These are phyloP conservation scores for Rambutsinella grinnellia DNA, from an alignment of 2,888 invertebrate species.

Conservation along the genomic window DNA sequence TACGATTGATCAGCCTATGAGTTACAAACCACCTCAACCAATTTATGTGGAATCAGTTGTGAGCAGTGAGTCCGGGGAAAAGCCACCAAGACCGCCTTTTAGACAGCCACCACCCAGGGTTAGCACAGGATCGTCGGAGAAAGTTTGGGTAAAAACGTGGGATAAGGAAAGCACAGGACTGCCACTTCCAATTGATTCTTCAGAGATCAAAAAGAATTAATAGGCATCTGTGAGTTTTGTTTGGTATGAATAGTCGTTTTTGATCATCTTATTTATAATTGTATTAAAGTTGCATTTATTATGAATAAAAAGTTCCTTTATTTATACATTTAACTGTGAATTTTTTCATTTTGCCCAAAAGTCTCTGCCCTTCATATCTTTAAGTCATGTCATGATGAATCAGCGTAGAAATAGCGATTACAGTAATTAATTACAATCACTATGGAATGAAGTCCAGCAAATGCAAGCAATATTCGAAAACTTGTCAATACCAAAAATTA, in stretches of 20 bases:
- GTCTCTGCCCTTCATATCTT: too few species aligned
- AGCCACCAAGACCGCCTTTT: conserved; percentile 25
- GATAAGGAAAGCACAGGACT: conserved; percentile 51
- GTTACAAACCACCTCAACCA: conserved; percentile 44
- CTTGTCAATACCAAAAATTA: too few species aligned
- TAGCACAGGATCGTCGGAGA: conserved; percentile 35
- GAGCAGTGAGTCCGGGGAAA: conserved; percentile 41
- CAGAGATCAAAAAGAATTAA: conserved; percentile 30
- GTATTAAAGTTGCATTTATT: conserved; percentile 3
- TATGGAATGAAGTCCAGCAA: too few species aligned
- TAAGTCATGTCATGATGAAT: too few species aligned
- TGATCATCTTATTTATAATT: too few species aligned
- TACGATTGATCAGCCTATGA: conserved; percentile 23
- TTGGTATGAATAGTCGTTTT: background rate
- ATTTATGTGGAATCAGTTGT: conserved; percentile 49
- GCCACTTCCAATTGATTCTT: conserved; percentile 38
- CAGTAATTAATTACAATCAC: too few species aligned
- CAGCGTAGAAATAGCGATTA: too few species aligned
- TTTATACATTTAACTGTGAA: too few species aligned
- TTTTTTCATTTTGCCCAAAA: too few species aligned
- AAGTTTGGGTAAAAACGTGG: conserved; percentile 57
- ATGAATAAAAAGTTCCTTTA: conserved; percentile 6
- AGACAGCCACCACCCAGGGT: conserved; percentile 39
- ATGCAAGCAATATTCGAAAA: too few species aligned
- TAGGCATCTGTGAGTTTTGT: background rate